Percentiles rank a stretch among this genome's conserved stretches.
phyloP scores from a whole-genome alignment of 1,140 invertebrate species.

The Anthonomus grandis region DNA sequence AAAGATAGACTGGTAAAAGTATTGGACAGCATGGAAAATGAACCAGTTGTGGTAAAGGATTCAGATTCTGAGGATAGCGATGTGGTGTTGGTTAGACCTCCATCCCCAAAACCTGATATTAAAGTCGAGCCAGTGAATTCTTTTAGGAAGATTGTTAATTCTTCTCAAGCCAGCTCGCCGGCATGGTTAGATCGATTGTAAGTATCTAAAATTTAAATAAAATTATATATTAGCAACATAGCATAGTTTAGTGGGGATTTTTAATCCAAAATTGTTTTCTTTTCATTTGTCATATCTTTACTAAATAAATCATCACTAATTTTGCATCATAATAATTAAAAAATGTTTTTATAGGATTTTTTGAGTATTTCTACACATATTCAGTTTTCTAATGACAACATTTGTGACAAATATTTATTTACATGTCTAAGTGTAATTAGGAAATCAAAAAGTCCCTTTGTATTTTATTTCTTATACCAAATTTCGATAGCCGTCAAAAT shows the following conservation, averaged over 20 bases:
- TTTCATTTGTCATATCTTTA: neutral
- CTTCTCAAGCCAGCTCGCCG: slow-evolving; percentile 29
- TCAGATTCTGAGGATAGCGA: slow-evolving; percentile 42
- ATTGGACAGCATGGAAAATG: slow-evolving; percentile 38
- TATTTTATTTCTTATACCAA: too few species aligned
- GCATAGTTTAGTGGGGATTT: neutral
- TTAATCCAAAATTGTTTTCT: neutral
- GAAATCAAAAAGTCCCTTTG: too few species aligned
- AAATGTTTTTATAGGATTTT: too few species aligned
- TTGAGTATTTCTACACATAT: neutral
- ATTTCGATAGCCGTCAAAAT: too few species aligned
- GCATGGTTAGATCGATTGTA: slow-evolving; percentile 41
- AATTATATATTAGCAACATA: slow-evolving; percentile 1
- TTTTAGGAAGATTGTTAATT: slow-evolving; percentile 40
- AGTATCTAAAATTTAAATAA: too few species aligned
- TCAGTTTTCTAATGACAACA: too few species aligned
- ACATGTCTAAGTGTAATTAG: too few species aligned
- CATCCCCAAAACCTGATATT: slow-evolving; percentile 43
- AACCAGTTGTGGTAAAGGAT: slow-evolving; percentile 41
- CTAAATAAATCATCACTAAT: neutral
- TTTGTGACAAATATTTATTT: too few species aligned
- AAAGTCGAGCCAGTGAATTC: slow-evolving; percentile 43
- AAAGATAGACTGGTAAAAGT: slow-evolving; percentile 43
- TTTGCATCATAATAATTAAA: too few species aligned
- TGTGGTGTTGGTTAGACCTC: slow-evolving; percentile 39